These are phyloP conservation scores for Clarias laeviceps DNA, from an alignment of 2,797 vertebrate species.

Conservation along the genomic window DNA sequence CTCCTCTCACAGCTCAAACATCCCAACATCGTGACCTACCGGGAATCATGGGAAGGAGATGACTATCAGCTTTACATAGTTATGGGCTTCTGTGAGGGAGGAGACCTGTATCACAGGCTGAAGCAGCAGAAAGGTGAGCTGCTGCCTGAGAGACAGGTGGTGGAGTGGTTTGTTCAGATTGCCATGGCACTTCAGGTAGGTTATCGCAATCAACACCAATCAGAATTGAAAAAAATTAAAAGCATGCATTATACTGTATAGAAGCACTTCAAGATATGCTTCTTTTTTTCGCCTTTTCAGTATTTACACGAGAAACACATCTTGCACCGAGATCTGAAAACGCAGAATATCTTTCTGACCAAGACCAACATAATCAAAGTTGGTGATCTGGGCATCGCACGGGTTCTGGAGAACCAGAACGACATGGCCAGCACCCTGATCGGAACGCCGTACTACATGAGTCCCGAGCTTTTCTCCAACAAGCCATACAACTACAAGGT, in stretches of 20 bases:
- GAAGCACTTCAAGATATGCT: background rate
- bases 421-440: conserved; percentile 98
- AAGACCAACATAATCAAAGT: conserved; percentile 97
- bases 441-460: conserved; percentile 99
- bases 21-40: conserved; percentile 96
- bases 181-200: conserved; percentile 94
- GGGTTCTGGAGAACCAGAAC: conserved; percentile 90
- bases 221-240: background rate
- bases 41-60: conserved; percentile 94
- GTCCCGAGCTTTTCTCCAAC: conserved; percentile 95
- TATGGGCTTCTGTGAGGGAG: conserved; percentile 98
- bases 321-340: conserved; percentile 96
- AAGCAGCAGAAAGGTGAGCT: conserved; percentile 91
- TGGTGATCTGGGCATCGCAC: conserved; percentile 94
- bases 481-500: conserved; percentile 98
- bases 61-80: conserved; percentile 92
- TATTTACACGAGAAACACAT: conserved; percentile 96
- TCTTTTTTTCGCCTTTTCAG: conserved; percentile 65
- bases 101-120: conserved; percentile 94
- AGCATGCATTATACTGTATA: background rate
- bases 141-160: conserved; percentile 88
- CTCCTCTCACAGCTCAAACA: conserved; percentile 89
- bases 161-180: conserved; percentile 99
- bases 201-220: background rate
- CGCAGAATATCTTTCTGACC: conserved; percentile 97